These are phyloP conservation scores for Tinamus guttatus DNA, from an alignment of 2,113 vertebrate species.

Conservation along the genomic window DNA sequence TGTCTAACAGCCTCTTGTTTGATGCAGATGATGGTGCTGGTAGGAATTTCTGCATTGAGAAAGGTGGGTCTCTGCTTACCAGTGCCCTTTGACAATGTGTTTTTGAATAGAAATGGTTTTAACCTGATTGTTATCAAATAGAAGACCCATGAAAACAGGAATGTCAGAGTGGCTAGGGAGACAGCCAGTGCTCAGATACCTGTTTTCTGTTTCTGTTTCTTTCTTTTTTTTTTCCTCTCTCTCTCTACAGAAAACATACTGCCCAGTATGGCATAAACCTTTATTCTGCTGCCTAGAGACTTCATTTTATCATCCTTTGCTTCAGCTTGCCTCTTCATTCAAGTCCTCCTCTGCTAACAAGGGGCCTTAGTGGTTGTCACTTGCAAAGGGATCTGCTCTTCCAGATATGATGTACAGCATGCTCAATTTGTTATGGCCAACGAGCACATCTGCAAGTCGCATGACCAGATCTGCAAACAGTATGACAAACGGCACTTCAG, in stretches of 20 bases:
- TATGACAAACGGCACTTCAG: constrained; percentile 15
- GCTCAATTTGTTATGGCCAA: not conserved
- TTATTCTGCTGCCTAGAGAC: not conserved
- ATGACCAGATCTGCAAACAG: not conserved
- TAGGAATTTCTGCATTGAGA: not conserved
- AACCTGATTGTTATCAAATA: not conserved
- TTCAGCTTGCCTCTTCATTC: not conserved
- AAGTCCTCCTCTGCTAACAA: not conserved
- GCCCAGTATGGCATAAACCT: not conserved
- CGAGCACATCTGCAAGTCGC: not conserved
- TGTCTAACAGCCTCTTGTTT: not conserved
- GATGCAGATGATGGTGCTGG: not conserved
- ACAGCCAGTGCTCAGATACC: not conserved
- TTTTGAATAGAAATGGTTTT: not conserved
- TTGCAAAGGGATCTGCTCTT: not conserved
- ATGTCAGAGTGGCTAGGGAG: not conserved
- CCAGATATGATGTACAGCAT: not conserved
- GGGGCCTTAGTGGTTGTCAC: not conserved
- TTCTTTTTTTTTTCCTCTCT: not conserved
- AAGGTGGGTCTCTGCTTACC: not conserved
- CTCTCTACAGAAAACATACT: not conserved
- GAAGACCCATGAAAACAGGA: not conserved
- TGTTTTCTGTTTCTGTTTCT: not conserved
- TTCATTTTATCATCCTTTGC: not conserved
- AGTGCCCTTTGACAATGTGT: not conserved